These are phyloP conservation scores for Drosophila tsacasi DNA, from an alignment of 1,140 invertebrate genomes.

Conservation along the genomic window DNA sequence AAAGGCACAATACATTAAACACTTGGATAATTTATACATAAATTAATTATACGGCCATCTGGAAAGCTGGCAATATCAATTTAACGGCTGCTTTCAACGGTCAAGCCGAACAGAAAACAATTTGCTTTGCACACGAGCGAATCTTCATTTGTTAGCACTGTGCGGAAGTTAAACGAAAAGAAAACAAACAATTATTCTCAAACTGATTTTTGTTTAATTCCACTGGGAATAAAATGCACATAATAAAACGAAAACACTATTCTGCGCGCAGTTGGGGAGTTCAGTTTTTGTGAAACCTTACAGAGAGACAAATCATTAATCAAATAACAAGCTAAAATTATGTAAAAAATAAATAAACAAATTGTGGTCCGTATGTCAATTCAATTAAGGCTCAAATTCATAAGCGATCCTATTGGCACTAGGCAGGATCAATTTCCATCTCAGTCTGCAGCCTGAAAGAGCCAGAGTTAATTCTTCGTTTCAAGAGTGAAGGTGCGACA, in stretches of 20 bases:
- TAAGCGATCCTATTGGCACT: not conserved
- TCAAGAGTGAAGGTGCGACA: not conserved
- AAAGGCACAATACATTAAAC: not conserved
- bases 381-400: not conserved
- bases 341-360: not conserved
- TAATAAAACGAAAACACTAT: constrained; percentile 2
- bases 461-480: not conserved
- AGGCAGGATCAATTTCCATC: constrained; percentile 36
- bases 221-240: not conserved
- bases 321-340: constrained; percentile 22
- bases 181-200: constrained; percentile 7
- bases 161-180: not conserved
- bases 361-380: not conserved
- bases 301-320: constrained; percentile 2
- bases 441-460: constrained; percentile 43
- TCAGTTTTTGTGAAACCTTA: not conserved
- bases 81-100: not conserved
- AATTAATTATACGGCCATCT: constrained; percentile 18
- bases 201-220: constrained; percentile 4
- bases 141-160: not conserved
- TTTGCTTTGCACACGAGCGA: not conserved
- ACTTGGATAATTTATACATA: not conserved
- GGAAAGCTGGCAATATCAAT: constrained; percentile 1
- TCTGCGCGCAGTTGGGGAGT: not conserved
- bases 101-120: not conserved